phyloP scores from a whole-genome alignment of 2,797 vertebrate genomes.

The Girardinus metallicus region DNA sequence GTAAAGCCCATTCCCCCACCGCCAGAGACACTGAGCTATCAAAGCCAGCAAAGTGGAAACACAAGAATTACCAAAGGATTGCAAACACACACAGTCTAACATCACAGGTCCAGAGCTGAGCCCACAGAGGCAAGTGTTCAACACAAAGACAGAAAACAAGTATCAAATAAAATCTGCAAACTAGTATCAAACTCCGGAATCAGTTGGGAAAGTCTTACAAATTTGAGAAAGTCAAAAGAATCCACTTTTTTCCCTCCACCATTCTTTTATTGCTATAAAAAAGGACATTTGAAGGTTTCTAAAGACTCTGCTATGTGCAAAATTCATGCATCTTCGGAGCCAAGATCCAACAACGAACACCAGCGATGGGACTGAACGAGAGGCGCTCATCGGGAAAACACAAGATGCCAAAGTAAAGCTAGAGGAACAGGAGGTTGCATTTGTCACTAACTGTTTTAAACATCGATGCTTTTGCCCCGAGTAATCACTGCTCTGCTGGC shows the following conservation, averaged over 20 bases:
- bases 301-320: constrained; percentile 15
- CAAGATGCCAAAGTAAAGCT: constrained; percentile 23
- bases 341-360: constrained; percentile 11
- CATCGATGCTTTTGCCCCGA: not conserved
- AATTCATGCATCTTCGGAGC: constrained; percentile 8
- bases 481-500: constrained; percentile 1
- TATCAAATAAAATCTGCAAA: constrained; percentile 10
- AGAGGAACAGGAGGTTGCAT: constrained; percentile 15
- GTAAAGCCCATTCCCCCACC: constrained; percentile 60
- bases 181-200: constrained; percentile 27
- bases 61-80: constrained; percentile 71
- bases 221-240: constrained; percentile 19
- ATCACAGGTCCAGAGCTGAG: constrained; percentile 49
- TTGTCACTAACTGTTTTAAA: not conserved
- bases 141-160: constrained; percentile 14
- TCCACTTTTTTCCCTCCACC: not conserved
- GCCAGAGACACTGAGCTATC: constrained; percentile 57
- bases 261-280: constrained; percentile 1
- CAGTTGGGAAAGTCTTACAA: constrained; percentile 1
- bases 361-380: constrained; percentile 24
- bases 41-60: constrained; percentile 69
- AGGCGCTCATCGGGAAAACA: constrained; percentile 18
- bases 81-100: constrained; percentile 58
- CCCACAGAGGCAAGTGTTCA: constrained; percentile 26
- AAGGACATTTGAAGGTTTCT: constrained; percentile 24